These are phyloP conservation scores for Pipistrellus pygmaeus DNA, from an alignment of 2,797 vertebrate genomes.

Conservation along the genomic window DNA sequence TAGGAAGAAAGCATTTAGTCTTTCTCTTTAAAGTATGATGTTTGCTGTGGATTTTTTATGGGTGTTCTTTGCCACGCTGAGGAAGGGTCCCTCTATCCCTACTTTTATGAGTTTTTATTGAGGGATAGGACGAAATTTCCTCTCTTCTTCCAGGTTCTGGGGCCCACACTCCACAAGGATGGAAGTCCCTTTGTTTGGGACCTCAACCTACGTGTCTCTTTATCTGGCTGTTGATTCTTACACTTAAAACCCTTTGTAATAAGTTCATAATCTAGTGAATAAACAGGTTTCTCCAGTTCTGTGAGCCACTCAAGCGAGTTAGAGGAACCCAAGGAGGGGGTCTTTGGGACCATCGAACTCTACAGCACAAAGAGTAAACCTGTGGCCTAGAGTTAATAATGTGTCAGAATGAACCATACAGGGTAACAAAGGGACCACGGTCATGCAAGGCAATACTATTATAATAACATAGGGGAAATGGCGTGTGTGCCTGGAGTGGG, in stretches of 20 bases:
- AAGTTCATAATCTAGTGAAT: background rate
- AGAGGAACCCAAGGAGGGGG: too few species aligned
- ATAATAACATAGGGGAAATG: background rate
- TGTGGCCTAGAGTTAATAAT: background rate
- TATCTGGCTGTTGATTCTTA: background rate
- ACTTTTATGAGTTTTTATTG: background rate
- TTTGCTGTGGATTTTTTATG: background rate
- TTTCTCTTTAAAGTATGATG: background rate
- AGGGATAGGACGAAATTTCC: background rate
- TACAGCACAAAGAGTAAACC: background rate
- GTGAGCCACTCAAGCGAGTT: background rate
- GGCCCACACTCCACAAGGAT: background rate
- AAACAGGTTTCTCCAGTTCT: background rate
- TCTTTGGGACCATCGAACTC: background rate
- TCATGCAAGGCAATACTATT: background rate
- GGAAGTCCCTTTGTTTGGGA: background rate
- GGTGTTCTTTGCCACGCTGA: background rate
- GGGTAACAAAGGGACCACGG: too few species aligned
- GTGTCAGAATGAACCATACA: background rate
- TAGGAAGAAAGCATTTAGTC: background rate
- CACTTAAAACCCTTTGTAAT: background rate
- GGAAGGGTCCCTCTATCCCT: background rate
- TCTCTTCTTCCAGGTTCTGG: background rate
- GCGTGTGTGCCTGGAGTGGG: fast-evolving
- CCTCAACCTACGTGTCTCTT: background rate